Conservation (phyloP, 2,113 vertebrate genomes). For the Pelobates fuscus region DNA sequence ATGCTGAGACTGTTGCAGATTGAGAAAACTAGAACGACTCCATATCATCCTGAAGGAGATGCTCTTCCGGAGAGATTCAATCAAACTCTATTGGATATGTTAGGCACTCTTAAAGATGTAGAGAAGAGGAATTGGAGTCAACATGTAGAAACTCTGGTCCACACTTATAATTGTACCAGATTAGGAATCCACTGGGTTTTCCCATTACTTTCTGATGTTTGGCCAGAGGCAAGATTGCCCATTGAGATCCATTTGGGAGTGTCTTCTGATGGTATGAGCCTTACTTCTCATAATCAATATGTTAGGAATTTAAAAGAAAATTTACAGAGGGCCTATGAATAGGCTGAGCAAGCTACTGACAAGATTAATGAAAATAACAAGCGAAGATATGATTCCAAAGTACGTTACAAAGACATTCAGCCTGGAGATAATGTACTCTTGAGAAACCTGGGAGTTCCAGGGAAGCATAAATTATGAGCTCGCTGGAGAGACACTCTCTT, state of each 20-base stretch:
- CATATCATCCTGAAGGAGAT: not conserved
- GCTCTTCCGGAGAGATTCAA: not conserved
- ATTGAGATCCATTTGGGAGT: not conserved
- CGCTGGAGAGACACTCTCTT: conserved; percentile 1
- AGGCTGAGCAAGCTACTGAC: not conserved
- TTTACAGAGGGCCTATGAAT: not conserved
- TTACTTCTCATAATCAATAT: not conserved
- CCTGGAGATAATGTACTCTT: conserved; percentile 18
- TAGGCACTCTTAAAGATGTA: not conserved
- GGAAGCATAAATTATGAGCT: conserved; percentile 15
- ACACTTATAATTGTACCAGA: conserved; percentile 6
- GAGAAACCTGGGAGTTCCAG: conserved; percentile 7
- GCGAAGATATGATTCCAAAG: not conserved
- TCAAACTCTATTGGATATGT: conserved; percentile 4
- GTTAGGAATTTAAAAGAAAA: not conserved
- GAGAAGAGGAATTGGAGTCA: conserved; percentile 7
- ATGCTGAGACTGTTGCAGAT: conserved; percentile 23
- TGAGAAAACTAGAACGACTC: conserved; percentile 7
- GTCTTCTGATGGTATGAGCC: not conserved
- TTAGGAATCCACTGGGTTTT: conserved; percentile 15
- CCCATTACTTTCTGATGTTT: conserved; percentile 5
- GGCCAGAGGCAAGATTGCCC: not conserved
- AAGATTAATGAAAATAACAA: not conserved
- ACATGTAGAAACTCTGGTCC: conserved; percentile 23
- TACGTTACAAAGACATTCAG: not conserved